These are phyloP conservation scores for Pseudorasbora parva DNA, from an alignment of 2,113 vertebrate genomes.

Conservation along the genomic window DNA sequence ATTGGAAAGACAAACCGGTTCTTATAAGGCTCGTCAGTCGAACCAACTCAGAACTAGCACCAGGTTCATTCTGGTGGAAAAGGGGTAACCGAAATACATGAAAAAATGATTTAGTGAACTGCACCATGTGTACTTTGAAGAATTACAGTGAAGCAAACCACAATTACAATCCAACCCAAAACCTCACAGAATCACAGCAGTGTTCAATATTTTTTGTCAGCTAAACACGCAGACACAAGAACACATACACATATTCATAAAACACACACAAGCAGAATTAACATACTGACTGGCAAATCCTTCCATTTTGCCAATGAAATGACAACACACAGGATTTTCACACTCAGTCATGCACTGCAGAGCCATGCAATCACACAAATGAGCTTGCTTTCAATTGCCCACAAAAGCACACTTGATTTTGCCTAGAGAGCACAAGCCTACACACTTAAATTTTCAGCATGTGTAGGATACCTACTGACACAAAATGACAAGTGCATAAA, in stretches of 20 bases:
- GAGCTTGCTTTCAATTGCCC: slow-evolving; percentile 38
- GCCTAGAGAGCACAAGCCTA: not conserved
- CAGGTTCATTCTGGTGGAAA: too few species aligned
- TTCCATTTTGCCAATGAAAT: slow-evolving; percentile 51
- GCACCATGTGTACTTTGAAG: slow-evolving; percentile 42
- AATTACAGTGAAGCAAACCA: slow-evolving; percentile 19
- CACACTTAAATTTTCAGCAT: not conserved
- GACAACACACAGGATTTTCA: slow-evolving; percentile 23
- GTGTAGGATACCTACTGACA: not conserved
- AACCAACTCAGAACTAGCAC: too few species aligned
- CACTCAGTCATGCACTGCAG: slow-evolving; percentile 38
- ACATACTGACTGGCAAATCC: slow-evolving; percentile 64
- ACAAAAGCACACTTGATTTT: slow-evolving; percentile 5
- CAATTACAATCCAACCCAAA: slow-evolving; percentile 36
- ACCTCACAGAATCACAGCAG: not conserved
- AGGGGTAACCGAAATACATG: slow-evolving; percentile 47
- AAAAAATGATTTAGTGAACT: not conserved
- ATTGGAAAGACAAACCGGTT: too few species aligned
- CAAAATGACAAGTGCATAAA: slow-evolving; percentile 39
- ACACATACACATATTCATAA: slow-evolving; percentile 32
- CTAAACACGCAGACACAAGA: not conserved
- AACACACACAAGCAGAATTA: slow-evolving; percentile 52
- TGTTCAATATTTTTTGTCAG: slow-evolving; percentile 33
- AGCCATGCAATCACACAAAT: slow-evolving; percentile 50
- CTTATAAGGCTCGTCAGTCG: too few species aligned